phyloP scores from a whole-genome alignment of 2,113 vertebrate genomes.

The Clarias magur region DNA sequence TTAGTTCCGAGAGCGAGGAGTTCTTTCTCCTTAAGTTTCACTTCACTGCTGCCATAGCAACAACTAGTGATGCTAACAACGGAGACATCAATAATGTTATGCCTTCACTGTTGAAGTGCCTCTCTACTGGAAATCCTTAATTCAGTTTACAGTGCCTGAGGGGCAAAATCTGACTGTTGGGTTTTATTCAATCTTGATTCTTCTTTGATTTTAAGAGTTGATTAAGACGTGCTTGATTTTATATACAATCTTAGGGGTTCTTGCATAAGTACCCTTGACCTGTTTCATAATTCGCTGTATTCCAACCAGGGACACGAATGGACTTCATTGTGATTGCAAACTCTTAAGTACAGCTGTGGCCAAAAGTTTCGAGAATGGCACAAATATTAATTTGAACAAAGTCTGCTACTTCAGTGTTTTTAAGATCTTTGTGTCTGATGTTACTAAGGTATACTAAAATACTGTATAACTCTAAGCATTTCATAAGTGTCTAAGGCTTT shows the following conservation, averaged over 20 bases:
- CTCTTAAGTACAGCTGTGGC: too few relatives aligned
- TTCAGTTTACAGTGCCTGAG: not conserved
- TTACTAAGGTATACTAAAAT: too few relatives aligned
- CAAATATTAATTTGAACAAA: too few relatives aligned
- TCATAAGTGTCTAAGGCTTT: too few relatives aligned
- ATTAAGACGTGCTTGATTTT: not conserved
- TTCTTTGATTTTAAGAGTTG: not conserved
- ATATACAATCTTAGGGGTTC: not conserved
- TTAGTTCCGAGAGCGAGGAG: not conserved
- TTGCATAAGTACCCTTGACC: not conserved
- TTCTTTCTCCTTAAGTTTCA: constrained; percentile 4
- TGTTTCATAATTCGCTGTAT: too few relatives aligned
- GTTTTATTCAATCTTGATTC: not conserved
- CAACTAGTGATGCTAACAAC: constrained; percentile 5
- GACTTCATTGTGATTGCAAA: not conserved
- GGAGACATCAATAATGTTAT: not conserved
- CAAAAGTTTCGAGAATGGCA: too few relatives aligned
- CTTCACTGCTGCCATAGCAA: constrained; percentile 19
- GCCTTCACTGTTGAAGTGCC: not conserved
- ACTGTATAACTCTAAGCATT: too few relatives aligned
- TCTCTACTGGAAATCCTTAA: not conserved
- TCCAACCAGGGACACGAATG: not conserved
- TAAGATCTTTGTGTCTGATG: too few relatives aligned
- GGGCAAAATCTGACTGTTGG: not conserved
- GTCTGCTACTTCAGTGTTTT: too few relatives aligned